Conservation (phyloP, 2,888 invertebrate species). For the Branchinecta sandiegonensis region DNA sequence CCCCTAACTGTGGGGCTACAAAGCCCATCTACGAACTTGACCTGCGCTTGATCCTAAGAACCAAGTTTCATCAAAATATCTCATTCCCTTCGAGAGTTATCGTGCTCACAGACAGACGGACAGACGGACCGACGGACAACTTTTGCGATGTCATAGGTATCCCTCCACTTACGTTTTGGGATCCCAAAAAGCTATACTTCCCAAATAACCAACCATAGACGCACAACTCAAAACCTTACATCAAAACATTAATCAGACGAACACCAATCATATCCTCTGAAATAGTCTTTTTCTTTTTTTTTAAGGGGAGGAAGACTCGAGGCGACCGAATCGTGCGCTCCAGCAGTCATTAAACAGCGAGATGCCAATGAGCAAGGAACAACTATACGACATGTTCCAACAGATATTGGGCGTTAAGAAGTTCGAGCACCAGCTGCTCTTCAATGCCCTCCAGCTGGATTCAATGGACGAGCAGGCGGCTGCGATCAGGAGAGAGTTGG, state of each 20-base stretch:
- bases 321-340: constrained; percentile 46
- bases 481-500: constrained; percentile 92
- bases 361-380: constrained; percentile 92
- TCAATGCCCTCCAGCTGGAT: constrained; percentile 95
- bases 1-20: too few relatives aligned
- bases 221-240: background rate
- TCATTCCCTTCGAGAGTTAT: too few relatives aligned
- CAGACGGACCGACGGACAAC: too few relatives aligned
- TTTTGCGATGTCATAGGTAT: too few relatives aligned
- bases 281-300: constrained; percentile 6
- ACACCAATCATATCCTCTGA: background rate
- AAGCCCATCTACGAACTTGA: too few relatives aligned
- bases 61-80: too few relatives aligned
- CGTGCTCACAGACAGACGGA: too few relatives aligned
- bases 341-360: constrained; percentile 82
- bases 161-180: too few relatives aligned
- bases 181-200: too few relatives aligned
- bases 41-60: too few relatives aligned
- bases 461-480: constrained; percentile 99
- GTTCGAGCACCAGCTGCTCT: constrained; percentile 97
- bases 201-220: too few relatives aligned
- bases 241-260: background rate
- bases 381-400: constrained; percentile 99
- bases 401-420: constrained; percentile 97
- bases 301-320: constrained; percentile 61